These are phyloP conservation scores for Orthosia incerta DNA, from an alignment of 2,888 invertebrate species.

Conservation along the genomic window DNA sequence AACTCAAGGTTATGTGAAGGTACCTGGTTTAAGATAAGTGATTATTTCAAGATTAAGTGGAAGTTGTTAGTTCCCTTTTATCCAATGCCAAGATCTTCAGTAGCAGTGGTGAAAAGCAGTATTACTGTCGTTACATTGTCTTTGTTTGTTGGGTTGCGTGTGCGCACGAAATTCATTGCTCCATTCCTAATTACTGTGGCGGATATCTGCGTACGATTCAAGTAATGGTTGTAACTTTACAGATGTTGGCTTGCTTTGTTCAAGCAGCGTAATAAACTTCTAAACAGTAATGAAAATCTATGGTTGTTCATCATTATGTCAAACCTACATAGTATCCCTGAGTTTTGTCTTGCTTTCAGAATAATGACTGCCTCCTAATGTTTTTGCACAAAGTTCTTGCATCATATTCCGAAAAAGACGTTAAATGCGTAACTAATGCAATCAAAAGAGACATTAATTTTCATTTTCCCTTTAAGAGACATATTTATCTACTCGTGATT, in stretches of 20 bases:
- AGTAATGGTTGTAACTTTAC: slow-evolving; percentile 25
- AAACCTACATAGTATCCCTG: not conserved
- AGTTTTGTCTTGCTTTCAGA: slow-evolving; percentile 2
- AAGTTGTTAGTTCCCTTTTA: slow-evolving; percentile 22
- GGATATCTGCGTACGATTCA: slow-evolving; percentile 18
- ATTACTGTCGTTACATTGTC: slow-evolving; percentile 24
- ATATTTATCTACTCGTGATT: not conserved
- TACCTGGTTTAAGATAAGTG: slow-evolving; percentile 36
- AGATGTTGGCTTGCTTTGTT: slow-evolving; percentile 21
- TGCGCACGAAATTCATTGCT: slow-evolving; percentile 21
- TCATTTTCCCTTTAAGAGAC: not conserved
- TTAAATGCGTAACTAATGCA: not conserved
- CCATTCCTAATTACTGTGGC: slow-evolving; percentile 34
- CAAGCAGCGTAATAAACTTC: slow-evolving; percentile 5
- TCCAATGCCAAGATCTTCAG: slow-evolving; percentile 32
- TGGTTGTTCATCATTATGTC: slow-evolving; percentile 7
- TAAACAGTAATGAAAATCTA: slow-evolving; percentile 17
- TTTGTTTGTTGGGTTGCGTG: slow-evolving; percentile 4
- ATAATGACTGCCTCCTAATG: not conserved
- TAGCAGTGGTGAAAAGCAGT: slow-evolving; percentile 18
- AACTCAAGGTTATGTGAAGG: slow-evolving; percentile 42
- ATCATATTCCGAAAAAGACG: not conserved
- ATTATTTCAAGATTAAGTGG: slow-evolving; percentile 40
- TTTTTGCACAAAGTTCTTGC: not conserved
- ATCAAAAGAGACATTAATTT: not conserved